phyloP scores from a whole-genome alignment of 23 tunicate genomes.

The Phallusia fumigata region DNA sequence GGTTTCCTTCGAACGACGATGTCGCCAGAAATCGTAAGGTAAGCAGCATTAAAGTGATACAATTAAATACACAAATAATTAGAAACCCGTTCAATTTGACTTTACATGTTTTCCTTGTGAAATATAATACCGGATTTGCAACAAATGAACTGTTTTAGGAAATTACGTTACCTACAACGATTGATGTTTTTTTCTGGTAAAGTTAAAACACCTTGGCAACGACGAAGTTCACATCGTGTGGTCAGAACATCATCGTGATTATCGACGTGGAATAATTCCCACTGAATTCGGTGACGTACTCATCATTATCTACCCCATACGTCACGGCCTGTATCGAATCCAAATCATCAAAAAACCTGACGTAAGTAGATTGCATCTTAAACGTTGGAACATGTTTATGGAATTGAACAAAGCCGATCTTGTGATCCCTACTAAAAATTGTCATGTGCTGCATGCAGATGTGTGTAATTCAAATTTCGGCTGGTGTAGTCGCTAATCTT shows the following conservation, averaged over 20 bases:
- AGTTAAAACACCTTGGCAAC: slow-evolving; percentile 92
- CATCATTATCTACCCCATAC: slow-evolving; percentile 87
- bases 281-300: slow-evolving; percentile 96
- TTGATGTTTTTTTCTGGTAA: background rate
- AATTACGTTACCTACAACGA: background rate
- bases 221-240: slow-evolving; percentile 98
- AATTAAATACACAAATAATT: too few relatives aligned
- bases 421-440: too few relatives aligned
- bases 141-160: background rate
- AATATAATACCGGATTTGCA: too few relatives aligned
- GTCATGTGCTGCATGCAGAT: too few relatives aligned
- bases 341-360: slow-evolving; percentile 85
- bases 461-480: too few relatives aligned
- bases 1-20: slow-evolving; percentile 68
- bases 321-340: slow-evolving; percentile 65
- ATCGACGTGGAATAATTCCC: slow-evolving; percentile 86
- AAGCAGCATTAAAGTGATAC: too few relatives aligned
- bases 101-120: too few relatives aligned
- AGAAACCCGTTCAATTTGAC: too few relatives aligned
- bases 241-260: slow-evolving; percentile 91
- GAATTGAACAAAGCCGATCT: too few relatives aligned
- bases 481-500: too few relatives aligned
- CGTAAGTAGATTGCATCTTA: slow-evolving; percentile 17
- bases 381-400: too few relatives aligned
- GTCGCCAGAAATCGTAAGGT: slow-evolving; percentile 64